These are phyloP conservation scores for Eubasilissa regina DNA, from an alignment of 1,140 invertebrate species.

Conservation along the genomic window DNA sequence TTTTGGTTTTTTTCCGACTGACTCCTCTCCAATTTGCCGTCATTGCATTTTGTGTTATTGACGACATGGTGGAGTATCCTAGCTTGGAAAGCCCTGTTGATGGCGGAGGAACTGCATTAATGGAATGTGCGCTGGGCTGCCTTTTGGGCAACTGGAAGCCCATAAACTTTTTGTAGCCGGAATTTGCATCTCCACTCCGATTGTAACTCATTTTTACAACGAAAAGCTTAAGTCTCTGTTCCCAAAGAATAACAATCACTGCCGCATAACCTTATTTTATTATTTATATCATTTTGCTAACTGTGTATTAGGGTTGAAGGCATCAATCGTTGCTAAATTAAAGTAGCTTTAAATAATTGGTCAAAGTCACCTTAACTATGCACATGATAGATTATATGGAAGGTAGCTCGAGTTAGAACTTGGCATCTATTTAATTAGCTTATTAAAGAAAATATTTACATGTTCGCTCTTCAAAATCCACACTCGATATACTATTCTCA, in stretches of 20 bases:
- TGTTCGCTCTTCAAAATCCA: no score
- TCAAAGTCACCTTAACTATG: no score
- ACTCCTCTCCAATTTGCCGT: conserved; percentile 82
- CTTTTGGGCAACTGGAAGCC: conserved; percentile 78
- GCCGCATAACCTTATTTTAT: conserved; percentile 40
- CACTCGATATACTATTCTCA: no score
- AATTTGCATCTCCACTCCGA: conserved; percentile 54
- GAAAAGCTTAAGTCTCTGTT: not conserved
- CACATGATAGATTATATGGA: no score
- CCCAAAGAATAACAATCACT: conserved; percentile 26
- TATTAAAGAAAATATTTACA: no score
- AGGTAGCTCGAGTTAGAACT: no score
- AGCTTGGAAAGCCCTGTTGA: conserved; percentile 82
- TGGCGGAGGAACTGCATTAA: conserved; percentile 73
- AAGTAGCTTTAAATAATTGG: no score
- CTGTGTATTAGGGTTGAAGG: no score
- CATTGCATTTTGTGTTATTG: conserved; percentile 89
- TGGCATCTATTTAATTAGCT: no score
- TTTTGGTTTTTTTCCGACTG: conserved; percentile 87
- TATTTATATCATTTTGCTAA: conserved; percentile 8
- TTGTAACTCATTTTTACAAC: conserved; percentile 46
- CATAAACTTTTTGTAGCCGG: conserved; percentile 79
- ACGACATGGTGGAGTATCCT: conserved; percentile 89
- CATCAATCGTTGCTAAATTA: no score
- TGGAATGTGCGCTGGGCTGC: conserved; percentile 72